Conservation (phyloP, 2,113 vertebrate genomes). For the Etia nguti region DNA sequence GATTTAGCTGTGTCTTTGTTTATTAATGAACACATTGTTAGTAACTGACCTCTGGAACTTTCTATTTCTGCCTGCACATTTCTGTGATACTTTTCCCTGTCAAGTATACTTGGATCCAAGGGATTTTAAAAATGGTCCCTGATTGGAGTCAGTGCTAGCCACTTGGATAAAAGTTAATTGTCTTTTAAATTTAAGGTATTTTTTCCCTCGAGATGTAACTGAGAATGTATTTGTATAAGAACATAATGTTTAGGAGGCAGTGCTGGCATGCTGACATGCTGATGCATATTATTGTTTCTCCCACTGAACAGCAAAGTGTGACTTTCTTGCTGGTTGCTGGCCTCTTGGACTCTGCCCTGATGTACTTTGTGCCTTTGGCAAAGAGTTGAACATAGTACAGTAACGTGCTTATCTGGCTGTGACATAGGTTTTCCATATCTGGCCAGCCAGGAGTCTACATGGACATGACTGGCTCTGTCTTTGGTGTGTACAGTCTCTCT, state of each 20-base stretch:
- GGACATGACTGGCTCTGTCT: not conserved
- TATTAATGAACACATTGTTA: not conserved
- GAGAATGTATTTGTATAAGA: not conserved
- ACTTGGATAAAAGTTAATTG: not conserved
- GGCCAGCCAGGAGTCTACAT: slow-evolving; percentile 14
- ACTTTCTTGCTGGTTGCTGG: not conserved
- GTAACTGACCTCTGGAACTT: not conserved
- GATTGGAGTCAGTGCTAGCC: not conserved
- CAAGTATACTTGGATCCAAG: not conserved
- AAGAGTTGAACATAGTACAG: not conserved
- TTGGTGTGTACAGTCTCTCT: slow-evolving; percentile 9
- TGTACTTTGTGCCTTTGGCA: slow-evolving; percentile 25
- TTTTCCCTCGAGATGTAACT: not conserved
- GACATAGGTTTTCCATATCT: slow-evolving; percentile 20
- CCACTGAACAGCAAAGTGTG: not conserved
- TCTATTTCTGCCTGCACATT: not conserved
- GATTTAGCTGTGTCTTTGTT: not conserved
- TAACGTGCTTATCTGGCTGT: slow-evolving; percentile 18
- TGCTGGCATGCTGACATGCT: not conserved
- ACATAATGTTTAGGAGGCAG: not conserved
- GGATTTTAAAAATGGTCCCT: not conserved
- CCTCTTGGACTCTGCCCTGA: not conserved
- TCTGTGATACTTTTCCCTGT: not conserved
- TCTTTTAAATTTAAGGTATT: not conserved
- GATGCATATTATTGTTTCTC: not conserved